These are phyloP conservation scores for Piprites chloris DNA, from an alignment of 2,113 vertebrate genomes.

Conservation along the genomic window DNA sequence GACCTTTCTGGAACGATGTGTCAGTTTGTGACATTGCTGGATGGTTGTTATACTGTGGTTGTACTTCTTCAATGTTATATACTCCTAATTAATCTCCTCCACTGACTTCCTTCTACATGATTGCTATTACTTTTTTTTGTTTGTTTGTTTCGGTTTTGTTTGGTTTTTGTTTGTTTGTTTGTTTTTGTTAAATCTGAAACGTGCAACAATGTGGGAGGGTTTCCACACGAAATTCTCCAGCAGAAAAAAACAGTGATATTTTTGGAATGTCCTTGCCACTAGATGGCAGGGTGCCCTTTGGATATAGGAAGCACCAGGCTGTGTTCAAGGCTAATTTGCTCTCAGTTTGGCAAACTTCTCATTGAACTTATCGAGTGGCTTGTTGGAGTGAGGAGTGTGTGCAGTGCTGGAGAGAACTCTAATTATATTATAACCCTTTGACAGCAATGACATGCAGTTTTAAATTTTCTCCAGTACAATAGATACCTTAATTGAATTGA, in stretches of 20 bases:
- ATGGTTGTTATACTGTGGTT: neutral
- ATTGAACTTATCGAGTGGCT: neutral
- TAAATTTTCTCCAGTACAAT: neutral
- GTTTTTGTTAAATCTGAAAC: neutral
- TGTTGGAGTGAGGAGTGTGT: neutral
- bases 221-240: neutral
- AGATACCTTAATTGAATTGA: neutral
- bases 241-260: neutral
- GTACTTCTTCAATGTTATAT: neutral
- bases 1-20: neutral
- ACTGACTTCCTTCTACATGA: neutral
- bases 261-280: slow-evolving; percentile 38
- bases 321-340: neutral
- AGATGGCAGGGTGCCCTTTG: slow-evolving; percentile 69
- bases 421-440: neutral
- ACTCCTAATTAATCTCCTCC: neutral
- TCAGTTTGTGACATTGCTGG: neutral
- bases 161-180: too few species aligned
- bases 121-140: neutral
- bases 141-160: too few species aligned
- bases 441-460: neutral
- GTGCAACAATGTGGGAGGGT: neutral
- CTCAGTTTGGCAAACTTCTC: neutral
- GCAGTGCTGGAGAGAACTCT: neutral
- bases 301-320: neutral